These are phyloP conservation scores for Dendroctonus ponderosae DNA, from an alignment of 1,140 invertebrate genomes.

Conservation along the genomic window DNA sequence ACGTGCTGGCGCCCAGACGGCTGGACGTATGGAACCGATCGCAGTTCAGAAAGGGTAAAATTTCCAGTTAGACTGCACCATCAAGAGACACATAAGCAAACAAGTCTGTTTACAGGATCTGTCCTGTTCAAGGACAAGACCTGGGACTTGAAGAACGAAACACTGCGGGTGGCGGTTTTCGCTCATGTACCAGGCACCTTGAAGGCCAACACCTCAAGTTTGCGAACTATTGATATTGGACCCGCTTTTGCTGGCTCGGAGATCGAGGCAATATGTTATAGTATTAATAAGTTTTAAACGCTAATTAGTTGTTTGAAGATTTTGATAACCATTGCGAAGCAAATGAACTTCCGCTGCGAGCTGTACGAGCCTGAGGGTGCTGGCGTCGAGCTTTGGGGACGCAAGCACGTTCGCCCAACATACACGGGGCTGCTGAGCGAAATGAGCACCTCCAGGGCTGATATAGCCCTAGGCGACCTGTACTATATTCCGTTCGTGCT, in stretches of 20 bases:
- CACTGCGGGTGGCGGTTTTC: constrained; percentile 63
- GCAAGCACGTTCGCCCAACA: constrained; percentile 57
- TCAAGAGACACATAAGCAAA: not conserved
- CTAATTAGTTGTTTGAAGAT: constrained; percentile 54
- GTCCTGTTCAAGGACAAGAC: constrained; percentile 62
- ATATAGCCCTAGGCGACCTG: constrained; percentile 74
- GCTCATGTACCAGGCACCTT: constrained; percentile 67
- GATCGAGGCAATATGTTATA: constrained; percentile 56
- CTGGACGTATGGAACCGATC: constrained; percentile 64
- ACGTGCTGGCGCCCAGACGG: constrained; percentile 55
- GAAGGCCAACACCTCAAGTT: constrained; percentile 44
- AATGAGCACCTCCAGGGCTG: constrained; percentile 64
- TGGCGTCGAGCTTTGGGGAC: constrained; percentile 65
- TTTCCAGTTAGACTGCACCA: not conserved
- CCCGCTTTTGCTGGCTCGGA: constrained; percentile 57
- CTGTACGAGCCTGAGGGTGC: constrained; percentile 64
- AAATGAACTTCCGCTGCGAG: constrained; percentile 66
- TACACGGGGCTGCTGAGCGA: constrained; percentile 69
- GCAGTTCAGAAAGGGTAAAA: constrained; percentile 56
- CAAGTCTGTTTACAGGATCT: constrained; percentile 31
- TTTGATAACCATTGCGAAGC: constrained; percentile 61
- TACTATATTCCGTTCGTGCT: constrained; percentile 69
- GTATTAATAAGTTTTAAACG: not conserved
- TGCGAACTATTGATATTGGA: constrained; percentile 7
- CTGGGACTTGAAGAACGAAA: constrained; percentile 56